Conservation (phyloP, 2,113 vertebrate species). For the Apus apus region DNA sequence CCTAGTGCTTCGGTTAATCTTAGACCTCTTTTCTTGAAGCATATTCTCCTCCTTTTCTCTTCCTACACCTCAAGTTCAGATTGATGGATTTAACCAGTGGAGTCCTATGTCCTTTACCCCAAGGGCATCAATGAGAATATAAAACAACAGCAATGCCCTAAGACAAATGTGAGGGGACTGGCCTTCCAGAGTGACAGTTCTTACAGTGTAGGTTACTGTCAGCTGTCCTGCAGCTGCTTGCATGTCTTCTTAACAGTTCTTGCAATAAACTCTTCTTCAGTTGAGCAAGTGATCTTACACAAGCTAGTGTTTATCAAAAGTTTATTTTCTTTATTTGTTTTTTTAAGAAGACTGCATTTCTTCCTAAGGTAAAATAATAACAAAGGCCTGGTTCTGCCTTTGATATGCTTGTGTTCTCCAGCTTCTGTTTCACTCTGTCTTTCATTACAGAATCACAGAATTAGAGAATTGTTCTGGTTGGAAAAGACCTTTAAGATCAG, state of each 20-base stretch:
- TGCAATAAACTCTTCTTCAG: not conserved
- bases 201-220: not conserved
- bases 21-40: not conserved
- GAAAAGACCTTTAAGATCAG: too few relatives aligned
- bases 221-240: not conserved
- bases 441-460: not conserved
- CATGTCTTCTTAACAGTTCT: not conserved
- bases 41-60: not conserved
- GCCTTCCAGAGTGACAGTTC: not conserved
- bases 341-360: not conserved
- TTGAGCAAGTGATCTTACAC: not conserved
- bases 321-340: not conserved
- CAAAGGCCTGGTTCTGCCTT: not conserved
- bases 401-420: not conserved
- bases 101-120: not conserved
- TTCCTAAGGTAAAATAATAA: not conserved
- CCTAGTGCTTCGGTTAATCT: not conserved
- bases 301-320: not conserved
- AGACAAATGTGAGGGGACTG: rapidly evolving
- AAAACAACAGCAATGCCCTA: not conserved
- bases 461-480: too few relatives aligned
- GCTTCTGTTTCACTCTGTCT: not conserved
- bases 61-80: not conserved
- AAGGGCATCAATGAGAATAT: not conserved
- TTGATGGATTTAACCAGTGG: not conserved